Evolutionary conservation across 1,140 invertebrate genomes (phyloP), one percentile per base, ranked within the genome.

Genomic region (Zaprionus ghesquierei): DNA sequence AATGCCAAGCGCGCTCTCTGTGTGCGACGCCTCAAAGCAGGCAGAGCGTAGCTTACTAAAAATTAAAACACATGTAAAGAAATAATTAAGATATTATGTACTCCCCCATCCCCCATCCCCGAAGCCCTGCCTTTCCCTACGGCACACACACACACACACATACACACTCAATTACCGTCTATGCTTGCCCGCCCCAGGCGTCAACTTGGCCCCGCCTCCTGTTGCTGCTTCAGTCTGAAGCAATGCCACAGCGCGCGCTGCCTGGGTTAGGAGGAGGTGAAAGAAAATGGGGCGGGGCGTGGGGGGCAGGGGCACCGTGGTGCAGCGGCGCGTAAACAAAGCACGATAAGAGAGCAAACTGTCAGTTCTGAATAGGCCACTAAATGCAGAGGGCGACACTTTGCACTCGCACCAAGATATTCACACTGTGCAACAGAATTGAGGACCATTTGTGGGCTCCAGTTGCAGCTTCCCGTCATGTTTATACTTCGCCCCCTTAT

Each of bases 21-120:
- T 38, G 62, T 35, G 64, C 13, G 27, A 18, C 23, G 18, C 23
- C 62, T 41, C 62, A 44, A 58, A 69, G 50, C 59, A 60, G 58
- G 54, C 41, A 75, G 74, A 69, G 62, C 50, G 62, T 35, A 65
- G 74, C 82, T 86, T 87, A 86, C 82, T 86, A 86, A 86, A 86
- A 86, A 86, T 86, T 86, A 86, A 86, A 86, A 86, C 82, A 86
- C 82, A 86, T 86, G 82, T 86, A 86, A 86, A 81, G 82, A 86
- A 86, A 87, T 86, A 86, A 86, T 86, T 86, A 86, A 87, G 82
- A 86, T 86, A 86, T 86, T 86, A 86, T 81, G 81, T 77, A 78
- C 29, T 33, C 18, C 27, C 46, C 15, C 18, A 22, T 13, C 2
- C 35, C 20, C 6, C n/a, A 50, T 38, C 33, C 33, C 5, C n/a